Evolutionary conservation across 2,888 invertebrate species (phyloP), one percentile per base, ranked within the genome.

Genomic region (Drosophila meridiana): DNA sequence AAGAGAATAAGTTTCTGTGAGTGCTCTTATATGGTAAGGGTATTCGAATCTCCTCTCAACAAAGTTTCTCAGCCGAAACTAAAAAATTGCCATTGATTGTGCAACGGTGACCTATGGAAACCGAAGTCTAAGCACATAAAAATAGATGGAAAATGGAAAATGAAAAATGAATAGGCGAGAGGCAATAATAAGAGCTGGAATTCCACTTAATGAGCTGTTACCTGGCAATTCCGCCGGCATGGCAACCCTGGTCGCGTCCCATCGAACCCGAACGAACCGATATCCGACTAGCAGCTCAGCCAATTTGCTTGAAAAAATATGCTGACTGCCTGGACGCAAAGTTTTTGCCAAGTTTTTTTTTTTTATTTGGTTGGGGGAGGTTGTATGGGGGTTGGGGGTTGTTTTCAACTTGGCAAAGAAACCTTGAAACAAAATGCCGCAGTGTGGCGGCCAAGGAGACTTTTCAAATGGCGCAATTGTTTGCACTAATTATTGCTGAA

Each of bases 401-500:
- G 4, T 28, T 52, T 43, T 38, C 65, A 63, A 38, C 43, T 47
- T 38, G 57, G 56, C 32, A 45, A 52, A 47, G 62, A 69, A 78
- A 75, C 74, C 83, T 78, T 82, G 88, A 88, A 83, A 84, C 66
- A 78, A 83, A 85, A 78, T 87, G 76, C 77, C 71, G 71, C 75
- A 83, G 48, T 63, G 62, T 59, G 78, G 61, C 78, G 75, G 66
- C 65, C 73, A 75, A 72, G 75, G 69, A 74, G 69, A 85, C 73
- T 69, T 67, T 73, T 66, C 60, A 71, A 78, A 82, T 78, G 76
- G 78, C 76, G 80, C 87, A 87, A 87, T 89, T 85, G 90, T 83
- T 86, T 89, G 83, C 86, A 87, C 86, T 86, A 86, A 89, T 86
- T 86, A 86, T 86, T 77, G 80, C 71, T 58, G 71, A 65, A 60